A percentile compares a stretch with the other conserved stretches of the same genome.
Conservation (phyloP, 2,888 invertebrate species). For the Agrilus biguttatus region DNA sequence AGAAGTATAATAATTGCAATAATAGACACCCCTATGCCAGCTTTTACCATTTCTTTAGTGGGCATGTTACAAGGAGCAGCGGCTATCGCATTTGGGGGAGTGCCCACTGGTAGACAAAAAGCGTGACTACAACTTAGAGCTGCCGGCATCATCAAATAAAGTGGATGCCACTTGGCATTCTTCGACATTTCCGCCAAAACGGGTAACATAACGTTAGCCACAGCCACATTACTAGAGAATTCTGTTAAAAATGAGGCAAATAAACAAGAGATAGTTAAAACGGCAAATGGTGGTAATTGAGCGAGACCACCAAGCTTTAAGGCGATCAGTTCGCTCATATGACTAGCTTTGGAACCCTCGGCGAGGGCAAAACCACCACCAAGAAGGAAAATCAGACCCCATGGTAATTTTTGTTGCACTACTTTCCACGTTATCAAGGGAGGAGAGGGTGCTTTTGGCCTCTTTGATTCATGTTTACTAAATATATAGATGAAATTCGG, state of each 20-base stretch:
- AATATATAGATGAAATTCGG: conserved; percentile 61
- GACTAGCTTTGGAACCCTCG: conserved; percentile 66
- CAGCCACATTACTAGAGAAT: conserved; percentile 82
- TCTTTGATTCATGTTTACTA: conserved; percentile 37
- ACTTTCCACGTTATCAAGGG: conserved; percentile 73
- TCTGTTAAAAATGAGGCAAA: conserved; percentile 76
- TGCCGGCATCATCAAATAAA: conserved; percentile 82
- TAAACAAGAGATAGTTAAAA: conserved; percentile 61
- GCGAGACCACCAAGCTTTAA: conserved; percentile 50
- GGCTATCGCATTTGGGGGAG: conserved; percentile 89
- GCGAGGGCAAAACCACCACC: conserved; percentile 89
- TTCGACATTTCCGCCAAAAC: conserved; percentile 65
- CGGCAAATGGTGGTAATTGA: conserved; percentile 44
- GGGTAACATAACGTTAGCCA: conserved; percentile 76
- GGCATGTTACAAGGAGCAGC: conserved; percentile 70
- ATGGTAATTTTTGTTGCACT: conserved; percentile 73
- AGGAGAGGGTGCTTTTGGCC: conserved; percentile 49
- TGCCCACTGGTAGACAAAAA: conserved; percentile 88
- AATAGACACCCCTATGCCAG: conserved; percentile 54
- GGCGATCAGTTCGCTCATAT: conserved; percentile 64
- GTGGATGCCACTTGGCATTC: conserved; percentile 53
- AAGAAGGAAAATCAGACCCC: conserved; percentile 77
- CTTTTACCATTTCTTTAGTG: conserved; percentile 62
- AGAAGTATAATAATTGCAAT: conserved; percentile 60
- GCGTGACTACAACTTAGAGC: conserved; percentile 82